phyloP scores from a whole-genome alignment of 2,797 vertebrate genomes.

The Microctenopoma steveboyesi region DNA sequence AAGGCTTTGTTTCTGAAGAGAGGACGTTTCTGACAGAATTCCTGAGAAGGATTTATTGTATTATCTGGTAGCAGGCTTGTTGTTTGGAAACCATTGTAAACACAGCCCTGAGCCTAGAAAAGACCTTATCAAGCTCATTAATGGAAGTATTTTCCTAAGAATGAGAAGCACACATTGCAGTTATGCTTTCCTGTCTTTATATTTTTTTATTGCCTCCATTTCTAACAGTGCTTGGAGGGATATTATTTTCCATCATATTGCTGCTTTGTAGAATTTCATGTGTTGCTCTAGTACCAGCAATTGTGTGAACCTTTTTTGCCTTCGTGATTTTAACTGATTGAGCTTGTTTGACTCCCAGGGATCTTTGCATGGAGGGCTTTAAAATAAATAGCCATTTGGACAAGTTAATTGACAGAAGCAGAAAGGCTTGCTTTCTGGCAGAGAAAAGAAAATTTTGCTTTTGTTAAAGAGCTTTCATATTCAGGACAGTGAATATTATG shows the following conservation, averaged over 20 bases:
- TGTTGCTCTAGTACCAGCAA: slow-evolving; percentile 39
- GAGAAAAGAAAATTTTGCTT: slow-evolving; percentile 56
- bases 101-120: slow-evolving; percentile 44
- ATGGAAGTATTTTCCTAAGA: slow-evolving; percentile 34
- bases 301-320: slow-evolving; percentile 37
- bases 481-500: slow-evolving; percentile 42
- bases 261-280: slow-evolving; percentile 31
- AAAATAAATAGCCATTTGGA: slow-evolving; percentile 63
- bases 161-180: slow-evolving; percentile 28
- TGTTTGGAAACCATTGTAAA: slow-evolving; percentile 48
- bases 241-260: slow-evolving; percentile 37
- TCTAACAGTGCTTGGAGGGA: slow-evolving; percentile 31
- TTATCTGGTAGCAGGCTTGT: slow-evolving; percentile 39
- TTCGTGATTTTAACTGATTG: slow-evolving; percentile 51
- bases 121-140: slow-evolving; percentile 37
- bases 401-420: slow-evolving; percentile 62
- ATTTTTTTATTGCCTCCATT: slow-evolving; percentile 44
- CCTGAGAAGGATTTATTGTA: slow-evolving; percentile 37
- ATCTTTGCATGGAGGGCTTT: slow-evolving; percentile 49
- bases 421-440: slow-evolving; percentile 49
- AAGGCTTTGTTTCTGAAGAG: slow-evolving; percentile 44
- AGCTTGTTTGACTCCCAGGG: slow-evolving; percentile 44
- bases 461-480: slow-evolving; percentile 63
- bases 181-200: slow-evolving; percentile 22
- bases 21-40: slow-evolving; percentile 40